A percentile compares a stretch with the other conserved stretches of the same genome.
Conservation (phyloP, 2,113 vertebrate species). For the Carlito syrichta region DNA sequence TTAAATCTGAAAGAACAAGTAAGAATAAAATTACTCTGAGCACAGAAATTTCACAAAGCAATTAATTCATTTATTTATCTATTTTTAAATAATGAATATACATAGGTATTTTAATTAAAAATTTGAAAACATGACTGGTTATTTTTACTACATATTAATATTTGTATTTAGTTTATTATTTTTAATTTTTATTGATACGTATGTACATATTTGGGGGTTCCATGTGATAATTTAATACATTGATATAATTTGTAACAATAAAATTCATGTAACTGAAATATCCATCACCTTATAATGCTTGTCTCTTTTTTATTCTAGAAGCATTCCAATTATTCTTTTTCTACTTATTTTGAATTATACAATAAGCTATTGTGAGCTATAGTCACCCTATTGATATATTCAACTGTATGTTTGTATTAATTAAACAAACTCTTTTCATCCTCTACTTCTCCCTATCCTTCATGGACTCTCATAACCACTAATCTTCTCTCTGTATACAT, state of each 20-base stretch:
- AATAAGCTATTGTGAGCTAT: background rate
- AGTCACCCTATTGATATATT: background rate
- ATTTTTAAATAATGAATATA: no score
- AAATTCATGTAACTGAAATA: background rate
- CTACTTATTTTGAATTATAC: background rate
- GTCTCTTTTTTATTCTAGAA: background rate
- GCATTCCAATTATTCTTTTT: background rate
- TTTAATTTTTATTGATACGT: no score
- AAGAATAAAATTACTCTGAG: background rate
- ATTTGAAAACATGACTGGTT: no score
- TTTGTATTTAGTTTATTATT: no score
- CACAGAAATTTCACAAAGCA: background rate
- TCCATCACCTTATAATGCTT: background rate
- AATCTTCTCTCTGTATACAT: background rate
- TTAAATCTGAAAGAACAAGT: background rate
- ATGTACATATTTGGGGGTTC: no score
- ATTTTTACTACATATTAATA: no score
- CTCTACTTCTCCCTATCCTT: background rate
- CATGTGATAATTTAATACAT: background rate
- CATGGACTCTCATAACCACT: background rate
- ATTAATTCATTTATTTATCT: background rate
- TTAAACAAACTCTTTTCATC: background rate
- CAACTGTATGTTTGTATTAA: background rate
- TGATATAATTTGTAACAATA: background rate
- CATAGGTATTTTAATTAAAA: no score